Evolutionary conservation across 2,797 vertebrate species (phyloP).

Genomic region (Todus mexicanus): DNA sequence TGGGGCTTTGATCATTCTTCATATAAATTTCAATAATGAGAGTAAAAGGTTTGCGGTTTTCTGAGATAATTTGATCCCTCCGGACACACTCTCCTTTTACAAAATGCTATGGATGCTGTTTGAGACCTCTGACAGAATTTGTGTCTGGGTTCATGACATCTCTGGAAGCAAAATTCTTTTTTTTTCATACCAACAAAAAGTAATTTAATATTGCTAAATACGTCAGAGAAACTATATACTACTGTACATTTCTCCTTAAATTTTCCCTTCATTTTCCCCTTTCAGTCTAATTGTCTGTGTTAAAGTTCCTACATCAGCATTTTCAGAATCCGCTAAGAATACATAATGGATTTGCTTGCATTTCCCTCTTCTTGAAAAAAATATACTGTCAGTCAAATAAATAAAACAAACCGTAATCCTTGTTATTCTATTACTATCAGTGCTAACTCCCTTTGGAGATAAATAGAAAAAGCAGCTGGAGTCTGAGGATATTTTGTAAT

Average conservation of each 20-base stretch:
- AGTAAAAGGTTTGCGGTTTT: constrained; percentile 67
- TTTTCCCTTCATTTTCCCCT: background rate
- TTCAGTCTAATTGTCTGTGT: background rate
- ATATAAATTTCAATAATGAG: constrained; percentile 66
- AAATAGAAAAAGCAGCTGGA: constrained; percentile 62
- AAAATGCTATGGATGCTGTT: background rate
- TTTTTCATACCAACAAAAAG: constrained; percentile 8
- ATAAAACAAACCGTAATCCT: constrained; percentile 60
- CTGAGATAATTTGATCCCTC: constrained; percentile 78
- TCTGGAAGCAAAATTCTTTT: constrained; percentile 37
- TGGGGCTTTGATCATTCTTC: constrained; percentile 66
- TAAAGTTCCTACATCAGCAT: background rate
- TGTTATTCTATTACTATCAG: constrained; percentile 35
- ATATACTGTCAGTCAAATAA: constrained; percentile 17
- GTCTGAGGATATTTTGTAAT: constrained; percentile 55
- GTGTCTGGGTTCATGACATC: background rate
- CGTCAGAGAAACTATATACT: background rate
- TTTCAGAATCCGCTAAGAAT: background rate
- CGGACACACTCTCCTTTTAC: constrained; percentile 54
- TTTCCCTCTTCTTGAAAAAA: background rate
- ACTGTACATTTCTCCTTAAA: background rate
- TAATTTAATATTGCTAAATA: constrained; percentile 27
- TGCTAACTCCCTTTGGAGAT: constrained; percentile 51
- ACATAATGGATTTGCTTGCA: background rate
- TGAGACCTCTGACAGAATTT: constrained; percentile 39